A percentile compares a stretch with the other conserved stretches of the same genome.
phyloP scores from a whole-genome alignment of 2,797 vertebrate species.

The Pangasius djambal region DNA sequence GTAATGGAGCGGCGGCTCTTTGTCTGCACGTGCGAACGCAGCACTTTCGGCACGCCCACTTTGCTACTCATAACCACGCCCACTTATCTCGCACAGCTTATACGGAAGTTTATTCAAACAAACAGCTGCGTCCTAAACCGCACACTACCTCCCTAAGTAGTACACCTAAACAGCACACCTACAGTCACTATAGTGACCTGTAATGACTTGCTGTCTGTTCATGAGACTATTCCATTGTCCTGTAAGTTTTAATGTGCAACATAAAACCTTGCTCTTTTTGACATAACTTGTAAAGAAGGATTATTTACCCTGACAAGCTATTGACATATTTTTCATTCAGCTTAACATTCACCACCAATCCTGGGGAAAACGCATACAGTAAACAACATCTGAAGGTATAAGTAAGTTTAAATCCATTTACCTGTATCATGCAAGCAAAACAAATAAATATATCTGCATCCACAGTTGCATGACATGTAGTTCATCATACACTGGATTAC shows the following conservation, averaged over 20 bases:
- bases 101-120: background rate
- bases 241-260: background rate
- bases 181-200: background rate
- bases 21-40: conserved; percentile 58
- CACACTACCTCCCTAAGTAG: background rate
- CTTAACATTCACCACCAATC: background rate
- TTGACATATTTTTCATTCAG: background rate
- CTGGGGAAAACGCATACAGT: background rate
- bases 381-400: background rate
- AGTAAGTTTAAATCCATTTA: background rate
- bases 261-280: background rate
- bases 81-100: background rate
- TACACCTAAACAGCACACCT: background rate
- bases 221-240: too few relatives aligned
- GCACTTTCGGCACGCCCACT: conserved; percentile 44
- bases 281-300: too few relatives aligned
- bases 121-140: background rate
- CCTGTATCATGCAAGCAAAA: background rate
- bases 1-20: conserved; percentile 43
- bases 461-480: background rate
- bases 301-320: background rate
- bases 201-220: background rate
- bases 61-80: conserved; percentile 36
- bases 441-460: background rate
- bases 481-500: background rate